Conservation (phyloP, 2,113 vertebrate genomes). For the Ahaetulla prasina region DNA sequence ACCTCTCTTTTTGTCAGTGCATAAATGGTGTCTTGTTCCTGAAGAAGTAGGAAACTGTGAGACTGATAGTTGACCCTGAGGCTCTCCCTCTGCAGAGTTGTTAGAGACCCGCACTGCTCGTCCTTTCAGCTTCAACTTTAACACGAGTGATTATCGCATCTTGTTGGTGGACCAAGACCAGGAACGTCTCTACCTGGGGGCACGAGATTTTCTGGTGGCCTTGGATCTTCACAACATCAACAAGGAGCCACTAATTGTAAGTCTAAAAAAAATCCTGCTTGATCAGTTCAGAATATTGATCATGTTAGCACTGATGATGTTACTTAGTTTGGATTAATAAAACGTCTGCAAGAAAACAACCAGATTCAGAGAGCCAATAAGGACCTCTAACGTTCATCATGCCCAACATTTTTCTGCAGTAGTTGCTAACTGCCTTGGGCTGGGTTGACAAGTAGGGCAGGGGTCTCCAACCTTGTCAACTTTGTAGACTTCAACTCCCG, state of each 20-base stretch:
- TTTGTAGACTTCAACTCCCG: no score
- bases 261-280: conserved; percentile 5
- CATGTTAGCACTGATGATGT: neutral
- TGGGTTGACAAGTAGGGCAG: no score
- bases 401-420: neutral
- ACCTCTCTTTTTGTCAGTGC: neutral
- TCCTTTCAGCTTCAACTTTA: conserved; percentile 79
- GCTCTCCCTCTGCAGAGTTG: conserved; percentile 61
- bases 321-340: neutral
- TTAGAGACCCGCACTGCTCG: conserved; percentile 75
- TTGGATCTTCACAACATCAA: conserved; percentile 83
- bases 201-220: conserved; percentile 80
- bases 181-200: conserved; percentile 79
- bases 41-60: neutral
- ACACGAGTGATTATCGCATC: conserved; percentile 81
- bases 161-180: conserved; percentile 82
- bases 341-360: neutral
- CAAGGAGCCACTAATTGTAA: conserved; percentile 81
- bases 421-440: neutral
- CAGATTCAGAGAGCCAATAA: neutral
- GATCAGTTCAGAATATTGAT: neutral
- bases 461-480: no score
- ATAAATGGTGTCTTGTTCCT: neutral
- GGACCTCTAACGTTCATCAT: neutral
- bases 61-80: neutral